Base-by-base conservation (phyloP, 2,113 vertebrate genomes). In the Meleagris gallopavo region DNA sequence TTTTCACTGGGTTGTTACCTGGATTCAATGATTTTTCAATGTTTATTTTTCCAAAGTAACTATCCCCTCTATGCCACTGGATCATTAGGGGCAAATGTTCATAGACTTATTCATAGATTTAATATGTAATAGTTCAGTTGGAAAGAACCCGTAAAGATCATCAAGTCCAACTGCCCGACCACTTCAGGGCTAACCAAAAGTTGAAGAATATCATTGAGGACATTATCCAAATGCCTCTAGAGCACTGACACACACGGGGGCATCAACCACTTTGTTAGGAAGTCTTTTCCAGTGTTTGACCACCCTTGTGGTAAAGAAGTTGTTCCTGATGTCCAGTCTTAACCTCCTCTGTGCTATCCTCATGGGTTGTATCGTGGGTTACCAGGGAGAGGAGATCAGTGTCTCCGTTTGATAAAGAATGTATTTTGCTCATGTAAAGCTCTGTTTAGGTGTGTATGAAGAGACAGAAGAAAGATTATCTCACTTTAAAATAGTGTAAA, bases 401-500 rank as follows among this genome's bases (percentile, higher is more conserved):
- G 25, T 38, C 10, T 64, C 36, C 40, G 40, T n/a, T n/a, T 40
- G 94, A 86, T 86, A 88, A 92, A 95, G 79, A 95, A 81, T 84
- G 19, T 85, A 61, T 94, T 97, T 97, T 83, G 41, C 83, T 90
- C 45, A n/a, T 76, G 87, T 73, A 90, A 89, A 85, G 45, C 78
- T 85, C 40, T 73, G 30, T 67, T 85, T 91, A 89, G 40, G 61
- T 96, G 73, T 80, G 52, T 96, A 85, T 92, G 94, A 95, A 95
- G 87, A 85, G 85, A 90, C 11, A 88, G 83, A 77, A 80, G 41
- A 54, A 94, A 93, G 79, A 89, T 83, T 55, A 94, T 64, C 86
- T 36, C 70, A 78, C 90, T 96, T 96, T 94, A 69, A 96, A 96
- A 90, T 94, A 79, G 65, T 83, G 87, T 84, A 89, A 82, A 93